Evolutionary conservation across 2,113 vertebrate genomes (phyloP).

Genomic region (Stictonetta naevosa): DNA sequence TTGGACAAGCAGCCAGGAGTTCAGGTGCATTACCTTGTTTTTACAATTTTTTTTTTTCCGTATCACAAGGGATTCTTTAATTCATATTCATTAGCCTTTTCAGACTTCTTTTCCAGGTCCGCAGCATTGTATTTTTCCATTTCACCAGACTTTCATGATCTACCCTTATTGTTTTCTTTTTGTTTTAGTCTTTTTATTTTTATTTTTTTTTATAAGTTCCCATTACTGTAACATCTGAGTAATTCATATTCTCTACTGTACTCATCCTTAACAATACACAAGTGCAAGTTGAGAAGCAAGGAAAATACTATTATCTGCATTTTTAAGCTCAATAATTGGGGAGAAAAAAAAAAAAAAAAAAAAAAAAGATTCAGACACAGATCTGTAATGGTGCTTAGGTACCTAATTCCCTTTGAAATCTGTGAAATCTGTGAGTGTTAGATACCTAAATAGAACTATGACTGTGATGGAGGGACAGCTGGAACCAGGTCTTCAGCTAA

Average conservation of each 20-base stretch:
- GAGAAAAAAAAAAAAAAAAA: neutral
- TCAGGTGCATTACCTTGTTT: neutral
- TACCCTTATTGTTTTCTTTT: neutral
- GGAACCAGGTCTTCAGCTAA: constrained; percentile 38
- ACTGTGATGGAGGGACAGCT: neutral
- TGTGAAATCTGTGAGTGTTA: neutral
- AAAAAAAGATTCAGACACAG: neutral
- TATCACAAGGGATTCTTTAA: neutral
- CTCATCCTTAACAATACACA: neutral
- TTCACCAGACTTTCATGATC: neutral
- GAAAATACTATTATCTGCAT: neutral
- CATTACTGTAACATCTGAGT: neutral
- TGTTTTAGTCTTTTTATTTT: neutral
- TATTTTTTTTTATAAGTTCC: neutral
- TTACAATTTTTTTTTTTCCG: neutral
- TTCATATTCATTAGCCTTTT: neutral
- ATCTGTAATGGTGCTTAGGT: neutral
- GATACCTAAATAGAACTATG: neutral
- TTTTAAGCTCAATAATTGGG: neutral
- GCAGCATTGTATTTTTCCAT: neutral
- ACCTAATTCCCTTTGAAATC: constrained; percentile 21
- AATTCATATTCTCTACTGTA: neutral
- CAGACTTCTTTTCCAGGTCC: neutral
- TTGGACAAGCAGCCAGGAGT: neutral
- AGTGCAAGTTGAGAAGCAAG: neutral